Evolutionary conservation across 2,113 vertebrate species (phyloP).

Genomic region (Pterocles orientalis): DNA sequence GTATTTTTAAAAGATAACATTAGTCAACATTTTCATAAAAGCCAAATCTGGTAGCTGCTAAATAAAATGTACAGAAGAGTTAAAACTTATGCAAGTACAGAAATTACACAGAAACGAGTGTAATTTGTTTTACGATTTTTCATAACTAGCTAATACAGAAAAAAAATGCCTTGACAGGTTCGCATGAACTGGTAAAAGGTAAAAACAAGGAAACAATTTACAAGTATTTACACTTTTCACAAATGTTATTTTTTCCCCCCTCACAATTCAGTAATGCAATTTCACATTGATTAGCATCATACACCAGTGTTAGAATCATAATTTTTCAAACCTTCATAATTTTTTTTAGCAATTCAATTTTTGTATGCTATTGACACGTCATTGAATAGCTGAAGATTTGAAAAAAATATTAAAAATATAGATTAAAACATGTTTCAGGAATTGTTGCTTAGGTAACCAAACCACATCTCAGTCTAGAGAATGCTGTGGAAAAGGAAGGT

Average conservation of each 20-base stretch:
- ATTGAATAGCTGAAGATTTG: not conserved
- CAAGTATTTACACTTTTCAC: not conserved
- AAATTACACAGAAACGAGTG: not conserved
- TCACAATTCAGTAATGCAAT: not conserved
- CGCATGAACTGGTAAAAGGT: not conserved
- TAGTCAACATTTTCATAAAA: not conserved
- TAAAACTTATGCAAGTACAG: not conserved
- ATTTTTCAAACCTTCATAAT: not conserved
- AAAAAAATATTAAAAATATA: not conserved
- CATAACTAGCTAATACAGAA: not conserved
- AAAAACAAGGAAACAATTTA: not conserved
- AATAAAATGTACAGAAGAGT: not conserved
- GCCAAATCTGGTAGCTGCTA: not conserved
- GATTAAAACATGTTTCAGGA: not conserved
- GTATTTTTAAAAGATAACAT: not conserved
- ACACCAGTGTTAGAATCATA: not conserved
- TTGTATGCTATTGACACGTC: not conserved
- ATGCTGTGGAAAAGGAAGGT: not conserved
- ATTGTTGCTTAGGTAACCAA: not conserved
- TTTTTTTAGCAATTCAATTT: not conserved
- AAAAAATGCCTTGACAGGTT: not conserved
- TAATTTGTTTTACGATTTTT: not conserved
- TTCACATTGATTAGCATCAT: not conserved
- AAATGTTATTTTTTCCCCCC: not conserved
- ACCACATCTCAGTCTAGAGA: not conserved